Conservation (phyloP, 1,140 invertebrate genomes). For the Bombus confusus region DNA sequence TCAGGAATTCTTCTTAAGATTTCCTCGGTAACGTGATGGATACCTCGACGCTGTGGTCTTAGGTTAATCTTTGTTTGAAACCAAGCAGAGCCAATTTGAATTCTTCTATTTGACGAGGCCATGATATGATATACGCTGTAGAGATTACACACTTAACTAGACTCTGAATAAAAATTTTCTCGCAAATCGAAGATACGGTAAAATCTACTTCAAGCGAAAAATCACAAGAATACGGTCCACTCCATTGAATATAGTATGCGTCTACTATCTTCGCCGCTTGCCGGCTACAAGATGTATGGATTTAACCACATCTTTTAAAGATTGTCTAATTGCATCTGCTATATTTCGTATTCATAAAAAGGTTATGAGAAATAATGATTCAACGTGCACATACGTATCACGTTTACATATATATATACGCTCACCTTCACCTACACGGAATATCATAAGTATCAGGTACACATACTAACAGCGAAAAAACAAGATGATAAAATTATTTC, state of each 20-base stretch:
- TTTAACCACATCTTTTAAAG: conserved; percentile 55
- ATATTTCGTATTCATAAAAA: conserved; percentile 64
- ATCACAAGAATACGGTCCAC: conserved; percentile 51
- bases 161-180: conserved; percentile 23
- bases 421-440: conserved; percentile 43
- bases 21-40: conserved; percentile 97
- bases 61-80: conserved; percentile 98
- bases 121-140: conserved; percentile 80
- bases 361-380: conserved; percentile 81
- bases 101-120: conserved; percentile 92
- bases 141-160: conserved; percentile 45
- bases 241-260: conserved; percentile 53
- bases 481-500: conserved; percentile 12
- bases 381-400: conserved; percentile 55
- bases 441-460: conserved; percentile 45
- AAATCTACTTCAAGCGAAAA: conserved; percentile 49
- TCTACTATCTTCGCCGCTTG: conserved; percentile 54
- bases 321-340: conserved; percentile 48
- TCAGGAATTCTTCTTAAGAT: conserved; percentile 96
- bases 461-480: conserved; percentile 29
- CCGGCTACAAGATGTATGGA: conserved; percentile 46
- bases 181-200: conserved; percentile 14
- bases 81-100: conserved; percentile 97
- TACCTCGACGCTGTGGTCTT: conserved; percentile 95
- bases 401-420: conserved; percentile 40